phyloP scores from a whole-genome alignment of 1,140 invertebrate species.

The Hylaeus anthracinus region DNA sequence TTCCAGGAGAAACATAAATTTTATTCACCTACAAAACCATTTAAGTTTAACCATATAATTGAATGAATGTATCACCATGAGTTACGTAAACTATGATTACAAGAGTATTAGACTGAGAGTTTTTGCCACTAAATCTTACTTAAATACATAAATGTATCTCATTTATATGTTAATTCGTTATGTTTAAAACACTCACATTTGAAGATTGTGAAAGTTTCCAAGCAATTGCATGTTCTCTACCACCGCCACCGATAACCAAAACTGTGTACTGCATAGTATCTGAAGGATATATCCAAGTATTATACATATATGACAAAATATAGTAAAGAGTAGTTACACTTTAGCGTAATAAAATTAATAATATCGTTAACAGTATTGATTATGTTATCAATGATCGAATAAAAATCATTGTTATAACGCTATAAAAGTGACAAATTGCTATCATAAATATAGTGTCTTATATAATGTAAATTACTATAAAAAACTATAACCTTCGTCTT shows the following conservation, averaged over 20 bases:
- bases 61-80: background rate
- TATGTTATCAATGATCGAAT: background rate
- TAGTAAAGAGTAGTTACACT: background rate
- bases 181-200: slow-evolving; percentile 73
- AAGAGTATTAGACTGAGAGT: background rate
- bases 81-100: background rate
- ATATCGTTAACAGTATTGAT: background rate
- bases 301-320: background rate
- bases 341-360: background rate
- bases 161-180: slow-evolving; percentile 2
- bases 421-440: background rate
- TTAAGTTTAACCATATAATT: slow-evolving; percentile 17
- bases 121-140: background rate
- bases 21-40: slow-evolving; percentile 66
- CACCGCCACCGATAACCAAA: slow-evolving; percentile 94
- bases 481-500: slow-evolving; percentile 11
- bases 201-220: slow-evolving; percentile 94
- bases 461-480: background rate
- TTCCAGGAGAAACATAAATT: slow-evolving; percentile 94
- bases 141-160: slow-evolving; percentile 1
- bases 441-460: background rate
- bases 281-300: slow-evolving; percentile 31
- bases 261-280: slow-evolving; percentile 76
- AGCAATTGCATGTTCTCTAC: slow-evolving; percentile 96
- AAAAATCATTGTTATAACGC: too few species aligned